Evolutionary conservation across 2,797 vertebrate species (phyloP), one percentile per base, ranked within the genome.

Genomic region (Eutrigla gurnardus): DNA sequence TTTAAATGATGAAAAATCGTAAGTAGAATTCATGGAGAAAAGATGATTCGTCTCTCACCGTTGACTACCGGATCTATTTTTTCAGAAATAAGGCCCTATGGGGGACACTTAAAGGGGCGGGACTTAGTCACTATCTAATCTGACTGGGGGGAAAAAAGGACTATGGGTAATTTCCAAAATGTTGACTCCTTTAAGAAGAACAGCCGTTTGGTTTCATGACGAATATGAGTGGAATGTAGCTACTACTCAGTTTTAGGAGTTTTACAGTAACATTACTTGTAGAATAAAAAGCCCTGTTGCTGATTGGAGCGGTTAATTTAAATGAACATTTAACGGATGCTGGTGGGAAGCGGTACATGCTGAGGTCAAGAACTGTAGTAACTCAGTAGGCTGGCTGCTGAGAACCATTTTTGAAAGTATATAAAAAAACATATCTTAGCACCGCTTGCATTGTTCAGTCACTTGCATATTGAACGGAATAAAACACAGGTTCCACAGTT

Each of bases 381-480:
- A 68, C 3, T 58, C 25, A 25, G 59, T 78, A 87, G 86, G 72
- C 76, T 81, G 65, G 67, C 55, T 75, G 60, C 68, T 70, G 9
- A 59, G 25, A 76, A 60, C 32, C 40, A 65, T 47, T 72, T 25
- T 36, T 47, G 33, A 70, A 64, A 58, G 17, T 46, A 69, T 61
- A 15, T 25, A 25, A 25, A 25, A 80, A 70, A 77, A 69, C 62
- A 75, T 81, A n/a, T n/a, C n/a, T n/a, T 39, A 70, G 70, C 50
- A 81, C 80, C 63, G 63, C 68, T 81, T 84, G 82, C 78, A 81
- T 86, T 77, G 59, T 70, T 82, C 49, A 57, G 58, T 78, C 52
- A 63, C 25, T 83, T 86, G 89, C 84, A 88, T 88, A 89, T 71
- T 73, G 53, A 78, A 72, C 2, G 6, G 64, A 81, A 66, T 80